Base-by-base conservation (phyloP, 2,888 invertebrate species). In the Acrocyrtus sp. region DNA sequence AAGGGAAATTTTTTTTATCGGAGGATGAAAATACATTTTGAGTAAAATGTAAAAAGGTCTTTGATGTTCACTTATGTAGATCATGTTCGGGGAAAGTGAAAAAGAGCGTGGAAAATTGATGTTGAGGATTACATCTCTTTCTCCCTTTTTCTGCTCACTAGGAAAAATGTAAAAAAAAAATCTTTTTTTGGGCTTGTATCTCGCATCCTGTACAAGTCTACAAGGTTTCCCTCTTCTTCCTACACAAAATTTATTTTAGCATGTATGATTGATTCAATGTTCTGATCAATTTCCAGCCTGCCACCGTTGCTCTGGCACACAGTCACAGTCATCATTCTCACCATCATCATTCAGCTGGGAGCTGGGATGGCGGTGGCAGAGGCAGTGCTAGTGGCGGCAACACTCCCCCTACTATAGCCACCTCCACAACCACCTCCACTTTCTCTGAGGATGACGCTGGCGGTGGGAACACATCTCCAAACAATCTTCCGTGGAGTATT, bases 71-170 rank as follows among this genome's bases (percentile, higher is more conserved):
- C 3, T 39, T 61, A 62, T 62, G 53, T 57, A 63, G 56, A 63
- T 57, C 58, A 53, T 58, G 58, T 53, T 62, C 57, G 57, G 62
- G 62, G 50, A 72, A 65, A 72, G 65, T 66, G 72, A 72, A 72
- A 63, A 65, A 50, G 65, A 54, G 72, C 72, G 51, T 58, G 48
- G 72, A 72, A 66, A 72, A 72, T 72, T 72, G 72, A 72, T 72
- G 72, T 54, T 22, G 54, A 58, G 72, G 60, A 72, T 72, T 72
- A 51, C 58, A 50, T 41, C 45, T 53, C 51, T 68, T 39, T 54
- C 57, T 45, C 41, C 56, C 58, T 67, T n/a, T n/a, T n/a, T n/a
- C n/a, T n/a, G n/a, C n/a, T n/a, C n/a, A n/a, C n/a, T n/a, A n/a
- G n/a, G n/a, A n/a, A n/a, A n/a, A n/a, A n/a, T n/a, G n/a, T n/a